phyloP scores from a whole-genome alignment of 2,888 invertebrate genomes.

The Nudaria mundana region DNA sequence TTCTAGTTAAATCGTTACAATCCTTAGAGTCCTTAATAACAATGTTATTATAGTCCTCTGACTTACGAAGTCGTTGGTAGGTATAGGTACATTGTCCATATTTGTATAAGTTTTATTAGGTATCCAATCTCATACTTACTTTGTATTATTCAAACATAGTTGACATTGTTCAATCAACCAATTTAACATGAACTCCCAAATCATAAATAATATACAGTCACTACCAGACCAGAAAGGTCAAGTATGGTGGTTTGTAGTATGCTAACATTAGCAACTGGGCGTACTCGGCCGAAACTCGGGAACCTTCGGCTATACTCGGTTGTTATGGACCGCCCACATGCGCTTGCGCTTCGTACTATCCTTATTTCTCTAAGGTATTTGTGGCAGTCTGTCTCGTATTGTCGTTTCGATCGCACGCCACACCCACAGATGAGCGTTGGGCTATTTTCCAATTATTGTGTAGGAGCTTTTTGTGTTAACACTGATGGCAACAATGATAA shows the following conservation, averaged over 20 bases:
- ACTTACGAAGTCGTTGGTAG: too few species aligned
- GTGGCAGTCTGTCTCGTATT: conserved; percentile 47
- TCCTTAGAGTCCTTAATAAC: too few species aligned
- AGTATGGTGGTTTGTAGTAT: conserved; percentile 39
- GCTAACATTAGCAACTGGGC: conserved; percentile 62
- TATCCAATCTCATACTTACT: conserved; percentile 47
- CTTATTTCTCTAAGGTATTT: conserved; percentile 36
- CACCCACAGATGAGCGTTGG: conserved; percentile 63
- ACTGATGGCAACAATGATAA: conserved; percentile 63
- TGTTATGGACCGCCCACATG: conserved; percentile 57
- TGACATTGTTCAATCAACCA: conserved; percentile 50
- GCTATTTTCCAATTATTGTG: conserved; percentile 76
- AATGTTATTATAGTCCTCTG: too few species aligned
- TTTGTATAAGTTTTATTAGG: conserved; percentile 40
- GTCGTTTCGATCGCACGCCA: conserved; percentile 45
- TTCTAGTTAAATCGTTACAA: too few species aligned
- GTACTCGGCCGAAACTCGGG: conserved; percentile 59
- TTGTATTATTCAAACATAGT: conserved; percentile 49
- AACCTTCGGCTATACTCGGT: conserved; percentile 58
- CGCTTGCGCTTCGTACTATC: conserved; percentile 43
- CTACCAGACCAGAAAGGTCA: conserved; percentile 45
- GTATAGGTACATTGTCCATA: too few species aligned
- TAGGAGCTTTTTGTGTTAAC: conserved; percentile 68
- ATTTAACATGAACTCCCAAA: conserved; percentile 32
- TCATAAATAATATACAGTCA: conserved; percentile 10